Evolutionary conservation across 1,140 invertebrate species (phyloP).

Genomic region (Bombus breviceps): DNA sequence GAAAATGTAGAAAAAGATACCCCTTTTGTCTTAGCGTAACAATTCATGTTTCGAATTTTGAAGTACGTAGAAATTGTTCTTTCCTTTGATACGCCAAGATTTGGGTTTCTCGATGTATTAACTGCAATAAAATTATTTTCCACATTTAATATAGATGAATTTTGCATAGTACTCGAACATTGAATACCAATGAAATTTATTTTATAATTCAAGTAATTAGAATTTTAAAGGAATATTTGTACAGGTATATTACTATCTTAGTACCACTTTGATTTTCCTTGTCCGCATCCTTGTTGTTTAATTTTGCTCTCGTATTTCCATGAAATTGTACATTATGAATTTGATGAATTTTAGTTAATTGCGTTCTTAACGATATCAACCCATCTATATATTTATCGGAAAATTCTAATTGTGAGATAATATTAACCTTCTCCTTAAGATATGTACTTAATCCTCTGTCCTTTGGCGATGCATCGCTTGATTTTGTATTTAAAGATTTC

Average conservation of each 20-base stretch:
- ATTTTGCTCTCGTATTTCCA: background rate
- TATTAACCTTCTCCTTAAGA: background rate
- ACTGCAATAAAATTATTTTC: background rate
- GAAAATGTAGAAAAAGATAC: background rate
- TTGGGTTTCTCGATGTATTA: background rate
- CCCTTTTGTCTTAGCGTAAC: background rate
- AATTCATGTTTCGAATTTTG: background rate
- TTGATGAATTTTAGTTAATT: constrained; percentile 20
- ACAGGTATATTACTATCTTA: background rate
- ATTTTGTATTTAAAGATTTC: background rate
- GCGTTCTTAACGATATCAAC: background rate
- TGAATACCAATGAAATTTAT: background rate
- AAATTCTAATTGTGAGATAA: constrained; percentile 6
- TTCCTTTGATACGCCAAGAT: background rate
- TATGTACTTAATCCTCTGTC: background rate
- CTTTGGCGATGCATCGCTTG: background rate
- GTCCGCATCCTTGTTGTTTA: background rate
- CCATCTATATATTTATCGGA: background rate
- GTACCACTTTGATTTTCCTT: background rate
- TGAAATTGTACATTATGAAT: constrained; percentile 11
- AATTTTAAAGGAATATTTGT: background rate
- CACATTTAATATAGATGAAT: background rate
- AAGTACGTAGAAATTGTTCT: constrained; percentile 28
- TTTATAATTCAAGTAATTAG: background rate
- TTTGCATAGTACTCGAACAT: background rate